Evolutionary conservation across 1,140 invertebrate genomes (phyloP).

Genomic region (Philotrypesis tridentata): DNA sequence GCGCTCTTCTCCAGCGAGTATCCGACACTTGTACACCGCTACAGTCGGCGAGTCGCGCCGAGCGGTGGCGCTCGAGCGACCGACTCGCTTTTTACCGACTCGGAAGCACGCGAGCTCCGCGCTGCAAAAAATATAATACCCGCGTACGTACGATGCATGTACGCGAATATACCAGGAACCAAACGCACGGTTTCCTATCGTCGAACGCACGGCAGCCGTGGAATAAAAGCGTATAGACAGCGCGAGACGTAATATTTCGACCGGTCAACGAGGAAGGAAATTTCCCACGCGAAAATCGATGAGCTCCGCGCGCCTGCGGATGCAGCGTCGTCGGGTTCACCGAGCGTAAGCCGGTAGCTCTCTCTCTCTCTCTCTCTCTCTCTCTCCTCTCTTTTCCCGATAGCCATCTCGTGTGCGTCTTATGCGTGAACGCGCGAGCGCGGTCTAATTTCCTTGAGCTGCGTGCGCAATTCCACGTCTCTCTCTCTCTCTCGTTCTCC

Average conservation of each 20-base stretch:
- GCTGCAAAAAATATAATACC: no score
- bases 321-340: background rate
- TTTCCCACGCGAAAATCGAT: slow-evolving; percentile 17
- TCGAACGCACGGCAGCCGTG: no score
- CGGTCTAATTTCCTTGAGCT: slow-evolving; percentile 69
- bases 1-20: no score
- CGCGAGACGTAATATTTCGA: no score
- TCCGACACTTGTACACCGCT: no score
- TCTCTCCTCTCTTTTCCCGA: background rate
- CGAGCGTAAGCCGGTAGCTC: slow-evolving; percentile 10
- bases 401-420: slow-evolving; percentile 22
- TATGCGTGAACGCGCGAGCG: slow-evolving; percentile 67
- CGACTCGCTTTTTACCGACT: slow-evolving; percentile 30
- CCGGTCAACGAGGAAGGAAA: slow-evolving; percentile 13
- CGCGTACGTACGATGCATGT: no score
- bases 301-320: slow-evolving; percentile 30
- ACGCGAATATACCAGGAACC: no score
- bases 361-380: no score
- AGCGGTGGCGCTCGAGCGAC: background rate
- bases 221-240: slow-evolving; percentile 13
- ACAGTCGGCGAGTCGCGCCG: background rate
- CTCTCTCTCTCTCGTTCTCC: slow-evolving; percentile 20
- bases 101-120: background rate
- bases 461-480: slow-evolving; percentile 63
- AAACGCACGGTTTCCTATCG: no score